Conservation (phyloP, 2,113 vertebrate genomes). For the Ctenodactylus gundi region DNA sequence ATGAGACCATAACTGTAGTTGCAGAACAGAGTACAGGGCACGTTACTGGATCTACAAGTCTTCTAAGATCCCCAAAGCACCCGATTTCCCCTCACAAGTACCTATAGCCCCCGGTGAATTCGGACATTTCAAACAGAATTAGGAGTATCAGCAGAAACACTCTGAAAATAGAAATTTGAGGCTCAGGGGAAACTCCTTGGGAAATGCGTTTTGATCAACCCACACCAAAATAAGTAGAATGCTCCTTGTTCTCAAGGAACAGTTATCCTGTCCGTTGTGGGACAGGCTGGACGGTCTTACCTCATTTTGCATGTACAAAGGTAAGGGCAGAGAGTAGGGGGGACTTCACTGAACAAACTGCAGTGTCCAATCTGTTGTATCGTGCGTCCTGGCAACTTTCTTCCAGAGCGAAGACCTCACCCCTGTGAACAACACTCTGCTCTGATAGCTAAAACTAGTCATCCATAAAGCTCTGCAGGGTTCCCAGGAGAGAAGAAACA, state of each 20-base stretch:
- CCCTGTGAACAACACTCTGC: background rate
- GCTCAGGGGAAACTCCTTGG: slow-evolving; percentile 49
- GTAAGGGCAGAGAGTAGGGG: background rate
- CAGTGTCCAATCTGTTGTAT: slow-evolving; percentile 42
- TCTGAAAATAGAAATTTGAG: slow-evolving; percentile 65
- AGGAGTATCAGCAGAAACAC: slow-evolving; percentile 50
- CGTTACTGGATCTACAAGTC: slow-evolving; percentile 31
- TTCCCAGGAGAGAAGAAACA: background rate
- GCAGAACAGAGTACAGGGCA: background rate
- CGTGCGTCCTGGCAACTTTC: slow-evolving; percentile 6
- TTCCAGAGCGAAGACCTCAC: background rate
- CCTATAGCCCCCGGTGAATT: slow-evolving; percentile 20
- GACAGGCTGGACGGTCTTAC: slow-evolving; percentile 39
- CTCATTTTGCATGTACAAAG: slow-evolving; percentile 50
- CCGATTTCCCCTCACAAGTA: slow-evolving; percentile 16
- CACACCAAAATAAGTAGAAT: slow-evolving; percentile 58
- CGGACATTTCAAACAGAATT: slow-evolving; percentile 56
- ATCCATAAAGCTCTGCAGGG: background rate
- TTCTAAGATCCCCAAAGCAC: slow-evolving; percentile 44
- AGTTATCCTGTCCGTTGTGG: slow-evolving; percentile 6
- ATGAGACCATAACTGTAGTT: background rate
- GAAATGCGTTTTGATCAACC: slow-evolving; percentile 55
- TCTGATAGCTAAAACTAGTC: background rate
- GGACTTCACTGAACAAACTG: slow-evolving; percentile 27
- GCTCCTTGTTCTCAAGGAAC: slow-evolving; percentile 54